Conservation (phyloP, 2,888 invertebrate genomes). For the Nemotelus pantherinus region DNA sequence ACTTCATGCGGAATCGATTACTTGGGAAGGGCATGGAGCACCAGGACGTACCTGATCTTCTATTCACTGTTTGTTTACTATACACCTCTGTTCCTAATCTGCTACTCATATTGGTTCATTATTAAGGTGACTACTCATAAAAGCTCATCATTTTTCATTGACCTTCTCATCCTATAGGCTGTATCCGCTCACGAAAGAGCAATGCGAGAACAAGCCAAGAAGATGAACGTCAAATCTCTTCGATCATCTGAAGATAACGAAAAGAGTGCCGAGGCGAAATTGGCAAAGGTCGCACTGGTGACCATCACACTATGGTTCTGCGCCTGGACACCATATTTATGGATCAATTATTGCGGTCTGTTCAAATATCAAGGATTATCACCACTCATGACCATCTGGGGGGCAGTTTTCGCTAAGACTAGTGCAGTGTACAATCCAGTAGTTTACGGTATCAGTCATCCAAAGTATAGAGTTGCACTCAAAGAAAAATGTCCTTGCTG, state of each 20-base stretch:
- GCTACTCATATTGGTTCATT: slow-evolving; percentile 89
- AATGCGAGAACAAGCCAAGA: slow-evolving; percentile 91
- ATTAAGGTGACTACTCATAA: slow-evolving; percentile 70
- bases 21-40: slow-evolving; percentile 77
- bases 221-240: slow-evolving; percentile 91
- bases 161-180: slow-evolving; percentile 66
- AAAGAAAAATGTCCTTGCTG: slow-evolving; percentile 78
- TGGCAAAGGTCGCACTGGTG: slow-evolving; percentile 90
- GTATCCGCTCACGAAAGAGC: slow-evolving; percentile 85
- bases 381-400: slow-evolving; percentile 87
- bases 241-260: slow-evolving; percentile 80
- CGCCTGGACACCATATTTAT: slow-evolving; percentile 91
- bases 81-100: slow-evolving; percentile 79
- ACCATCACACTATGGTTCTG: slow-evolving; percentile 91
- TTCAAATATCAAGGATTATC: slow-evolving; percentile 78
- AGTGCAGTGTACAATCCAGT: slow-evolving; percentile 91
- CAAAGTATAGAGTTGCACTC: slow-evolving; percentile 80
- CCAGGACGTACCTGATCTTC: slow-evolving; percentile 80
- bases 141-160: not conserved
- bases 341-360: slow-evolving; percentile 83
- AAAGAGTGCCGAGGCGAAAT: slow-evolving; percentile 85
- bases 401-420: slow-evolving; percentile 90
- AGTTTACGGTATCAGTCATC: slow-evolving; percentile 89
- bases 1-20: slow-evolving; percentile 93
- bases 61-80: slow-evolving; percentile 85